Evolutionary conservation across 1,140 invertebrate genomes (phyloP), one percentile per base, ranked within the genome.

Genomic region (Neocloeon triangulifer): DNA sequence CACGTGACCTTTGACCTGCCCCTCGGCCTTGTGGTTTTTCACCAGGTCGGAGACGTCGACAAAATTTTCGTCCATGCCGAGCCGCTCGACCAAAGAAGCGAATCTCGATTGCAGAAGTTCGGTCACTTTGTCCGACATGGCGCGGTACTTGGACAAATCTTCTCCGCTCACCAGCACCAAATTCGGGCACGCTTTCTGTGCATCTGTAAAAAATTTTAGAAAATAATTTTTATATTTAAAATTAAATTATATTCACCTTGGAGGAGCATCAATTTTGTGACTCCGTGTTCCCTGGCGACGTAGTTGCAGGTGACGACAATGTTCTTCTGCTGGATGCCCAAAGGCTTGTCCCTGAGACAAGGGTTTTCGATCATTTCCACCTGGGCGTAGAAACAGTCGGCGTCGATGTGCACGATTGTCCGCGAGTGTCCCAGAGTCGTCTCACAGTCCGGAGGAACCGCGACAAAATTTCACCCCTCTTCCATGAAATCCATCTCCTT

Each of bases 361-460:
- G 74, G 73, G 47, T 74, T 63, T 36, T 61, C 59, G 18, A 74
- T 42, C 58, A 70, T 73, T 54, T 81, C 76, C 36, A 80, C 74
- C 60, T 81, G 77, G 31, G 76, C 76, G 52, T 81, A 81, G 52
- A 77, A 81, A 47, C 71, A 78, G 43, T 80, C 72, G 41, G 79
- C 58, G 47, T 80, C 70, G 43, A 82, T 53, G 43, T 82, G 71
- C 41, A 80, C 62, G 31, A 82, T 73, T 37, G 60, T 59, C 47
- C 63, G 59, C 8, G 55, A 46, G 50, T 74, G 71, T 28, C 48
- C 19, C 19, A 17, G n/a, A 6, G 1, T 33, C 15, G n/a, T n/a
- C n/a, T n/a, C n/a, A n/a, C n/a, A n/a, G n/a, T n/a, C n/a, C n/a
- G n/a, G n/a, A n/a, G n/a, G n/a, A n/a, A n/a, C n/a, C n/a, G n/a